Evolutionary conservation across 2,888 invertebrate genomes (phyloP), one percentile per base, ranked within the genome.

Genomic region (Ornithoptera priamus): DNA sequence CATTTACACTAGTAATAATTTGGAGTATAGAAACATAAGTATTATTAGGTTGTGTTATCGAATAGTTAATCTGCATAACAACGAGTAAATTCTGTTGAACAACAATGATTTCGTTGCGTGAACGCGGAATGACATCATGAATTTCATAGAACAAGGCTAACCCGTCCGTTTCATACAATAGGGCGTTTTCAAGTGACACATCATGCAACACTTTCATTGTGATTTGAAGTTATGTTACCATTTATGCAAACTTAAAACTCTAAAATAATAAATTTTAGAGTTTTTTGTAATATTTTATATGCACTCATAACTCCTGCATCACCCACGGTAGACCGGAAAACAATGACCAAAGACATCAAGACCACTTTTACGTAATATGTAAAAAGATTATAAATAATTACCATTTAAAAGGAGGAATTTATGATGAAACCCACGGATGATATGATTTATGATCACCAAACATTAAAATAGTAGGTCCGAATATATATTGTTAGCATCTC

Each of bases 131-230:
- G 83, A 84, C 81, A 80, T 85, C 83, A 85, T 78, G 71, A 75
- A 75, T 76, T 75, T 75, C 76, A 73, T 73, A 72, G 77, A 72
- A 76, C 86, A 85, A 85, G 87, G 85, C 72, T 75, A 76, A 69
- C 73, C 72, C 72, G 73, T 75, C 75, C 67, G 74, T 77, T 72
- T 61, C 69, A 73, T 71, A 62, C 59, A 50, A 67, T 64, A 67
- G 53, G 68, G 63, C 22, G 24, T 58, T 64, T 63, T 66, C 56
- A 62, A 65, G 36, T 42, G 63, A 63, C 67, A 64, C 63, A 64
- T 67, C 70, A 50, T 30, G 50, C 20, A 59, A 62, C 46, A 50
- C 15, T 30, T 58, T 42, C 18, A 56, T 56, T 46, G 46, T 30
- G 53, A 53, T 22, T 22, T 22, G 22, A 22, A 22, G 22, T 22